Evolutionary conservation across 2,797 vertebrate genomes (phyloP), one percentile per base, ranked within the genome.

Genomic region (Rhinatrema bivittatum): DNA sequence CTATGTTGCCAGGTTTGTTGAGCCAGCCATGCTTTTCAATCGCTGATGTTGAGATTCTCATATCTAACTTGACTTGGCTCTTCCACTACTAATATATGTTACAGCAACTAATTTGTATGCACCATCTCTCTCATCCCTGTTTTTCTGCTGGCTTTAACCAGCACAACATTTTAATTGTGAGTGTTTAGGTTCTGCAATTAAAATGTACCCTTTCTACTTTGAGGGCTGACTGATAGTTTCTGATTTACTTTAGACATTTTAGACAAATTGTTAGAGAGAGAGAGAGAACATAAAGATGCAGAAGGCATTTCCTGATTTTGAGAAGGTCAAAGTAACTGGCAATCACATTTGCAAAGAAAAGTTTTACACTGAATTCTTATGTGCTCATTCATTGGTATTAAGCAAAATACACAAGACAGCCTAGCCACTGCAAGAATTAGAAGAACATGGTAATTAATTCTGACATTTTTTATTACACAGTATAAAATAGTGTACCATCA

Each of bases 121-220:
- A 58, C 65, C 75, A 69, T 77, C 75, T 77, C n/a, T n/a, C 81
- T 76, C 74, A 65, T 79, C 74, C 60, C 74, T 82, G 34, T 74
- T 82, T 91, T 91, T 91, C 84, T 87, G 81, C 86, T 89, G 77
- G 76, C 78, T 87, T 85, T 83, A 85, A 87, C 85, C 72, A 84
- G 83, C 80, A 82, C 82, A 85, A 86, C 77, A n/a, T 87, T 89
- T 91, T 93, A 94, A 93, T 91, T 93, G 88, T 90, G 82, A 88
- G 84, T 79, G 93, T 93, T 91, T 91, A 91, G 90, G 86, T 90
- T 91, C 88, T 86, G 85, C 89, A 93, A 93, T 91, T 93, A 91
- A 94, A 91, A 91, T 89, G 81, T 88, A 87, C 84, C 88, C 84
- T 89, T 85, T 75, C 85, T 81, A 81, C 88, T 89, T 82, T 79